These are phyloP conservation scores for Zaprionus nigranus DNA, from an alignment of 1,140 invertebrate genomes.

Conservation along the genomic window DNA sequence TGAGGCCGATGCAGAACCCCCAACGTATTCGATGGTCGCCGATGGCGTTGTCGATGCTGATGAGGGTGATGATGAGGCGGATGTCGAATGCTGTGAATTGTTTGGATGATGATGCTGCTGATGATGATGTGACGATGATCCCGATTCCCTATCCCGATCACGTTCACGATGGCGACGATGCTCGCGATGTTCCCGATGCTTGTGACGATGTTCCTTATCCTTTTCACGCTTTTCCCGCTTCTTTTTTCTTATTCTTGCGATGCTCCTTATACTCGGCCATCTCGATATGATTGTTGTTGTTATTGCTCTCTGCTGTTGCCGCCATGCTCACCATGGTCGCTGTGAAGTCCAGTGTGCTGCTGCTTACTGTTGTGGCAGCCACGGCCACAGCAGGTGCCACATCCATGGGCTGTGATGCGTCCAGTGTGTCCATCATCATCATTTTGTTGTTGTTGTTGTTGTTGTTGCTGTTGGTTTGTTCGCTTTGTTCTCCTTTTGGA, in stretches of 20 bases:
- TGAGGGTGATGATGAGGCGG: slow-evolving; percentile 79
- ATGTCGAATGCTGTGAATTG: slow-evolving; percentile 75
- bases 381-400: slow-evolving; percentile 71
- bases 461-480: slow-evolving; percentile 4
- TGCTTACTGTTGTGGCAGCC: slow-evolving; percentile 62
- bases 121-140: slow-evolving; percentile 9
- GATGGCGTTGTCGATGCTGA: slow-evolving; percentile 79
- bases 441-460: slow-evolving; percentile 63
- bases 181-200: slow-evolving; percentile 67
- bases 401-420: slow-evolving; percentile 69
- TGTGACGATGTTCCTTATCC: slow-evolving; percentile 75
- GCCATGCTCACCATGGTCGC: slow-evolving; percentile 75
- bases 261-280: slow-evolving; percentile 81
- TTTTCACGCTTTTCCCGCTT: slow-evolving; percentile 82
- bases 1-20: slow-evolving; percentile 75
- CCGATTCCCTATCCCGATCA: slow-evolving; percentile 54
- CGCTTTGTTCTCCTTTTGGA: slow-evolving; percentile 20
- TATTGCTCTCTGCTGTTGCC: slow-evolving; percentile 68
- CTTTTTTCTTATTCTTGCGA: slow-evolving; percentile 82
- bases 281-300: slow-evolving; percentile 80
- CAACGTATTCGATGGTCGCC: slow-evolving; percentile 76
- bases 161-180: slow-evolving; percentile 67
- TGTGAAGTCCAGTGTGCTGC: slow-evolving; percentile 60
- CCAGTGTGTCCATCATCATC: slow-evolving; percentile 84
- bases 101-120: slow-evolving; percentile 58